Base-by-base conservation (phyloP, 2,113 vertebrate genomes). In the Crocuta crocuta region DNA sequence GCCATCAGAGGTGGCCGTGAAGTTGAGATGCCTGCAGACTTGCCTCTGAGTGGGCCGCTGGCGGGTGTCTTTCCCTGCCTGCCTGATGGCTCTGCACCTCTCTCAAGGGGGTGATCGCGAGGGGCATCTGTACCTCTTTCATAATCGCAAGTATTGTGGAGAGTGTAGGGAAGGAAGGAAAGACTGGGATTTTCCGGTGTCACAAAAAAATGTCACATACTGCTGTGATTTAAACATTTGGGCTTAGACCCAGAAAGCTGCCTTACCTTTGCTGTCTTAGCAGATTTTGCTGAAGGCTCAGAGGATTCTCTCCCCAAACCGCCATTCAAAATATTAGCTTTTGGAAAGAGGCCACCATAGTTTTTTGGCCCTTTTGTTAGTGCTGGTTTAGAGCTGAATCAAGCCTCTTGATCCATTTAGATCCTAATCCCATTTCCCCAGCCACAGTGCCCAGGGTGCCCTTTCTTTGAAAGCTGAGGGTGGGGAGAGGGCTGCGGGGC, bases 351-450 rank as follows among this genome's bases (percentile, higher is more conserved):
- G 73, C 53, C 53, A 55, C 16, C 12, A 0, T 5, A 11, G 28
- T 78, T 68, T 24, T 53, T 11, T 33, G 45, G 68, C 17, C 33
- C 55, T 50, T 76, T 3, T 16, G 21, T 50, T 50, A 23, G 23
- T 50, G 2, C 26, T n/a, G 39, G 33, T 8, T 2, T 61, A 3
- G 31, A 19, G 8, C 10, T 0, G 3, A 15, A 7, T 43, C 63
- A 12, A 28, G 68, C 11, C 0, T 33, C 21, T 26, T 17, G 0
- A 53, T 24, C 19, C 19, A 0, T 58, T 16, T 33, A 35, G 43
- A n/a, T 5, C 15, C 48, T 28, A n/a, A 26, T 55, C 23, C 17
- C 31, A 21, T 17, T 35, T 58, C 35, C 31, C 21, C 76, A 7
- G 53, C 53, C 31, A 6, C 0, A 3, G 39, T 26, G 26, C 63